Evolutionary conservation across 2,888 invertebrate species (phyloP), one percentile per base, ranked within the genome.

Genomic region (Sesamia inferens): DNA sequence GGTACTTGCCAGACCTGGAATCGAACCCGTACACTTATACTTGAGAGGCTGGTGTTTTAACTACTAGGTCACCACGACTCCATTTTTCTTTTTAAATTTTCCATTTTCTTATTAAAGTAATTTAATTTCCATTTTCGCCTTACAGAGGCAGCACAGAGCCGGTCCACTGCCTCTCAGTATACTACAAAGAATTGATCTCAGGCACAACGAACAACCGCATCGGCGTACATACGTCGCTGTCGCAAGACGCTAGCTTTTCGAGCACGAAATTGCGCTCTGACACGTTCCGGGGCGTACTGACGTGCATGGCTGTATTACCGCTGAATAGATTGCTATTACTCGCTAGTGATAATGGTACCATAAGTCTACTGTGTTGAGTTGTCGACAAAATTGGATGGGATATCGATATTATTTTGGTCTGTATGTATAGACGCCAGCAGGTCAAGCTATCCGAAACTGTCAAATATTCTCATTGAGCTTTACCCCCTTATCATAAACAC

Each of bases 141-240:
- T 61, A 76, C 94, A 98, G 98, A 96, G 99, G 99, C 77, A 98
- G 98, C 68, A 98, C 98, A 2, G 99, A 99, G 92, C 99, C 99
- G 0, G 99, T 99, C 4, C 99, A 99, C 94, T 99, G 99, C 88
- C 97, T 99, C 79, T 97, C 97, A 59, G 97, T 97, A 59, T 98
- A 98, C 93, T 97, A 98, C 90, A 97, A 97, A 86, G 98, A 99
- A 92, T 95, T 99, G 76, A 97, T 99, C 79, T 98, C 98, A 11
- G 99, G 98, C 48, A 99, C 99, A 0, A 99, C 99, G 0, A 99
- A 98, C 76, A 99, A 99, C 92, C 97, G 99, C 51, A 98, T 99
- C 85, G 99, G 99, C 22, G 98, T 98, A 64, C 98, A 99, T 93
- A 97, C 98, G 0, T 96, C 97, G 0, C 96, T 97, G 19, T 97